Evolutionary conservation across 1,140 invertebrate species (phyloP).

Genomic region (Parapsyche elsis): DNA sequence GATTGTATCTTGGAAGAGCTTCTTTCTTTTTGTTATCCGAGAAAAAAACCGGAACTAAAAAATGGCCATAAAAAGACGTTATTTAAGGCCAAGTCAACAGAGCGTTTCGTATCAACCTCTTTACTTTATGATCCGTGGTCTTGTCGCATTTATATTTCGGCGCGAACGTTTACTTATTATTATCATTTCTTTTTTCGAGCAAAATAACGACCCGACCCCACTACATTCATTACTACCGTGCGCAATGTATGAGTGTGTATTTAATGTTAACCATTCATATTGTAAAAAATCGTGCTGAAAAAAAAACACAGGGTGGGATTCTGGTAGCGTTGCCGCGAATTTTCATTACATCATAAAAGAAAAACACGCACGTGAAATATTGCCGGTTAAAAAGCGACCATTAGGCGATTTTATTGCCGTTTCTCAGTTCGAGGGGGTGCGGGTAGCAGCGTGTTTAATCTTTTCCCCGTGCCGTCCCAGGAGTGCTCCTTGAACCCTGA

Average conservation of each 20-base stretch:
- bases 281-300: background rate
- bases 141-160: slow-evolving; percentile 5
- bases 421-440: background rate
- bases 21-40: too few relatives aligned
- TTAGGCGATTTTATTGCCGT: slow-evolving; percentile 31
- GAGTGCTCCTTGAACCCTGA: background rate
- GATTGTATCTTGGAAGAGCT: background rate
- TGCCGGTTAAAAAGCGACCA: slow-evolving; percentile 23
- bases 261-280: background rate
- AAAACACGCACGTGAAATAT: slow-evolving; percentile 32
- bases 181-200: background rate
- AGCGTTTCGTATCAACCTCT: slow-evolving; percentile 37
- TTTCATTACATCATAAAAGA: slow-evolving; percentile 29
- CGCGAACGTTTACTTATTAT: background rate
- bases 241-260: background rate
- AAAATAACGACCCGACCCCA: background rate
- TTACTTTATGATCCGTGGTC: slow-evolving; percentile 36
- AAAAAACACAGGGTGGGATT: background rate
- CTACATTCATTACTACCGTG: background rate
- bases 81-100: background rate
- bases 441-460: slow-evolving; percentile 16
- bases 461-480: background rate
- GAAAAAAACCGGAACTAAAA: slow-evolving; percentile 20
- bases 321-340: background rate
- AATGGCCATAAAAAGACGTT: slow-evolving; percentile 18